Evolutionary conservation across 2,113 vertebrate genomes (phyloP).

Genomic region (Panthera tigris): DNA sequence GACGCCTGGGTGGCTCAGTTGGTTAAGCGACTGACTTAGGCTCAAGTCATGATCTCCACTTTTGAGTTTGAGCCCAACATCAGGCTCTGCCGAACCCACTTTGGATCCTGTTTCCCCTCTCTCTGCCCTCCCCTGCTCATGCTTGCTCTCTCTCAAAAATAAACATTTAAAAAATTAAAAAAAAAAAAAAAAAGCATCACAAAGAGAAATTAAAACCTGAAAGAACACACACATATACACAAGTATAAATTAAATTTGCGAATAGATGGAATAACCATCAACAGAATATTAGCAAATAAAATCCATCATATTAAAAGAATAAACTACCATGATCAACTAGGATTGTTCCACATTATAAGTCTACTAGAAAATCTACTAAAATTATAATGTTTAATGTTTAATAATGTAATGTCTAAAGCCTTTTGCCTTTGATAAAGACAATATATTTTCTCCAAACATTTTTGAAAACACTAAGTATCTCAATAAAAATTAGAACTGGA

Average conservation of each 20-base stretch:
- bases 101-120: too few relatives aligned
- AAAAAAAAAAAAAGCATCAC: neutral
- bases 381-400: neutral
- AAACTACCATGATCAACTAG: neutral
- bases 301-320: neutral
- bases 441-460: neutral
- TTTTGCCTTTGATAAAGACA: neutral
- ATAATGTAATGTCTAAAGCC: neutral
- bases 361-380: neutral
- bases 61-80: too few relatives aligned
- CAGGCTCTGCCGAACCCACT: too few relatives aligned
- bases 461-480: conserved; percentile 2
- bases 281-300: conserved; percentile 26
- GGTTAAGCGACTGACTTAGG: too few relatives aligned
- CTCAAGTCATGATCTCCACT: too few relatives aligned
- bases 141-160: too few relatives aligned
- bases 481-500: neutral
- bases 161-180: too few relatives aligned
- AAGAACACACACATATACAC: neutral
- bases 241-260: neutral
- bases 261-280: neutral
- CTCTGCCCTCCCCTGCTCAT: too few relatives aligned
- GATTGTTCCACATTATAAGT: neutral
- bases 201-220: neutral
- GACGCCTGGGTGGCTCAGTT: too few relatives aligned